Conservation (phyloP, 2,888 invertebrate species). For the Tryphoninae sp. region DNA sequence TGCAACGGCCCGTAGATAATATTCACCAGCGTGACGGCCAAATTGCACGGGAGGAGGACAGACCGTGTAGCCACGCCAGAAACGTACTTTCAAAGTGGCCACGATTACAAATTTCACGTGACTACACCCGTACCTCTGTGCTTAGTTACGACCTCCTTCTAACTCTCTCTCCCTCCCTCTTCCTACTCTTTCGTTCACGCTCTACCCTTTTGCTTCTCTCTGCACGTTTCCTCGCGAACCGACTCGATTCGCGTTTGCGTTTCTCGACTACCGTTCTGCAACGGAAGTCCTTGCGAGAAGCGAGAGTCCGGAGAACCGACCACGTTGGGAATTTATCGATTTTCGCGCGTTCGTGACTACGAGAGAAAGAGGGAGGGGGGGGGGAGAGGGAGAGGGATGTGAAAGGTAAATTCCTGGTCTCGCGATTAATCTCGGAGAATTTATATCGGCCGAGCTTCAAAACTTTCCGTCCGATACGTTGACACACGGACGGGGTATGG, state of each 20-base stretch:
- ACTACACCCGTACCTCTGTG: constrained; percentile 45
- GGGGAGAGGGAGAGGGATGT: constrained; percentile 22
- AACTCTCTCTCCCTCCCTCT: constrained; percentile 4
- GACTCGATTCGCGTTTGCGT: constrained; percentile 29
- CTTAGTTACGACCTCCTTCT: constrained; percentile 19
- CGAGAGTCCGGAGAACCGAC: constrained; percentile 25
- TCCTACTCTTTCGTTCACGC: not conserved
- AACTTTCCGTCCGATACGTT: constrained; percentile 49
- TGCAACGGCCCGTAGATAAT: constrained; percentile 62
- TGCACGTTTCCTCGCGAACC: not conserved
- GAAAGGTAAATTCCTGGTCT: constrained; percentile 53
- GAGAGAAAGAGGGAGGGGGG: constrained; percentile 1
- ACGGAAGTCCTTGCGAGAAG: constrained; percentile 47
- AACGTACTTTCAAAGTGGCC: constrained; percentile 65
- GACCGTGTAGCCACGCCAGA: constrained; percentile 36
- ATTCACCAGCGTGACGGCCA: constrained; percentile 66
- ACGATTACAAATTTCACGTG: constrained; percentile 63
- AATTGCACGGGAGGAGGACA: constrained; percentile 60
- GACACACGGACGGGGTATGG: constrained; percentile 40
- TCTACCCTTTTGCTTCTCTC: not conserved
- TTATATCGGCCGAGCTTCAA: constrained; percentile 44
- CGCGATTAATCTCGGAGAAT: constrained; percentile 55
- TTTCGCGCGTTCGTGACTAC: constrained; percentile 21
- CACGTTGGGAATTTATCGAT: constrained; percentile 59
- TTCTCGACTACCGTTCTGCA: constrained; percentile 49